Evolutionary conservation across 2,888 invertebrate species (phyloP).

Genomic region (Andrena bucephala): DNA sequence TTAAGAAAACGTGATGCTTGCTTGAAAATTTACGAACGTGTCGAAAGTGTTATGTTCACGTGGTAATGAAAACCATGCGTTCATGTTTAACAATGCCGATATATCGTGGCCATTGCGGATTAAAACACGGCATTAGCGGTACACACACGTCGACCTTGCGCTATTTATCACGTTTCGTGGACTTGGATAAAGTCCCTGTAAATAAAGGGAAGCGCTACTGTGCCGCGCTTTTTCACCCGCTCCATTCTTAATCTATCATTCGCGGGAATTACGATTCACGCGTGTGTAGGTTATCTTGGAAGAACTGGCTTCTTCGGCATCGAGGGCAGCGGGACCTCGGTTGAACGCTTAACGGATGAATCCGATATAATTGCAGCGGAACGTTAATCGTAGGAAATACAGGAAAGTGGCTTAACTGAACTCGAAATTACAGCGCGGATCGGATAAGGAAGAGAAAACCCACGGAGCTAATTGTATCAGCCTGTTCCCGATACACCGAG

Average conservation of each 20-base stretch:
- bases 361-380: slow-evolving; percentile 7
- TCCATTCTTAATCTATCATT: slow-evolving; percentile 12
- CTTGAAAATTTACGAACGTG: slow-evolving; percentile 41
- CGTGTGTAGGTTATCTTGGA: background rate
- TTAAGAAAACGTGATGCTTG: slow-evolving; percentile 62
- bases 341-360: slow-evolving; percentile 4
- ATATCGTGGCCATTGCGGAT: slow-evolving; percentile 47
- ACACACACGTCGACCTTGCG: slow-evolving; percentile 43
- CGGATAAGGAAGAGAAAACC: slow-evolving; percentile 20
- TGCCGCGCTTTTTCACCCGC: background rate
- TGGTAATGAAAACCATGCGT: slow-evolving; percentile 43
- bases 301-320: background rate
- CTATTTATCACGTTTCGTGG: slow-evolving; percentile 58
- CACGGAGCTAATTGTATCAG: slow-evolving; percentile 32
- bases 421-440: slow-evolving; percentile 34
- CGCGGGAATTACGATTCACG: background rate
- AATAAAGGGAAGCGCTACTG: slow-evolving; percentile 9
- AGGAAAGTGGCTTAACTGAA: slow-evolving; percentile 27
- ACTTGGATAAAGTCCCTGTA: slow-evolving; percentile 29
- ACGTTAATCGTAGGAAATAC: slow-evolving; percentile 21
- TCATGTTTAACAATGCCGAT: slow-evolving; percentile 35
- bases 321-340: too few species aligned
- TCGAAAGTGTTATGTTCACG: background rate
- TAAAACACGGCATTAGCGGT: slow-evolving; percentile 31
- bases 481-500: slow-evolving; percentile 12